phyloP scores from a whole-genome alignment of 2,888 invertebrate genomes.

The Ophraella communa region DNA sequence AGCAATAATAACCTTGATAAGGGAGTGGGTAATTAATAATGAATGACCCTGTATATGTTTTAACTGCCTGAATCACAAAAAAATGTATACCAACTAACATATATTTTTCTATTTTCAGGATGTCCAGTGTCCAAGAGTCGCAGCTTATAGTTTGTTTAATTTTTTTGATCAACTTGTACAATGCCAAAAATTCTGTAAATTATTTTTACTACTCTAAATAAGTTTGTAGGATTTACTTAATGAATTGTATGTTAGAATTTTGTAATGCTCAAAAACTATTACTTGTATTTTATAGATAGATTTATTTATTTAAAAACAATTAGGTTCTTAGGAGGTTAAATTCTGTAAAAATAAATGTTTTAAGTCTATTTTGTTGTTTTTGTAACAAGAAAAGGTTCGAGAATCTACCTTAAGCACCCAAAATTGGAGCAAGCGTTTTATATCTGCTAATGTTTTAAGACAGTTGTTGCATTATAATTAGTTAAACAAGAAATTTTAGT shows the following conservation, averaged over 20 bases:
- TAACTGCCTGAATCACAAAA: neutral
- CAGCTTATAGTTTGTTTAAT: slow-evolving; percentile 46
- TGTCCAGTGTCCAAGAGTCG: slow-evolving; percentile 51
- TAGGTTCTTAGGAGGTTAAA: slow-evolving; percentile 18
- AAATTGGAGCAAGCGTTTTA: too few relatives aligned
- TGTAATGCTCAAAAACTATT: slow-evolving; percentile 47
- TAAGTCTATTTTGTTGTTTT: neutral
- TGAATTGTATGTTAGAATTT: slow-evolving; percentile 39
- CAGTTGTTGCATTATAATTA: too few relatives aligned
- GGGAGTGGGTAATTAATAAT: too few relatives aligned
- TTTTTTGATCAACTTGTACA: slow-evolving; percentile 43
- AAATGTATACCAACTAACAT: neutral
- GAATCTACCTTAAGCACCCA: too few relatives aligned
- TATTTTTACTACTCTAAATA: slow-evolving; percentile 43
- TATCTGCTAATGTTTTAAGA: too few relatives aligned
- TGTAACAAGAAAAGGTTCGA: neutral
- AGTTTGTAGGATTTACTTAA: slow-evolving; percentile 34
- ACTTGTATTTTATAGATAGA: slow-evolving; percentile 45
- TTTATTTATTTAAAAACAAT: slow-evolving; percentile 39
- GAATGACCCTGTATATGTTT: neutral
- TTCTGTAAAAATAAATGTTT: slow-evolving; percentile 29
- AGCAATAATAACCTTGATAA: too few relatives aligned
- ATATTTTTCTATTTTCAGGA: slow-evolving; percentile 46
- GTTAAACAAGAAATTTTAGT: too few relatives aligned
- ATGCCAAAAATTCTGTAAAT: slow-evolving; percentile 56